Evolutionary conservation across 1,140 invertebrate genomes (phyloP).

Genomic region (Hestina assimilis): DNA sequence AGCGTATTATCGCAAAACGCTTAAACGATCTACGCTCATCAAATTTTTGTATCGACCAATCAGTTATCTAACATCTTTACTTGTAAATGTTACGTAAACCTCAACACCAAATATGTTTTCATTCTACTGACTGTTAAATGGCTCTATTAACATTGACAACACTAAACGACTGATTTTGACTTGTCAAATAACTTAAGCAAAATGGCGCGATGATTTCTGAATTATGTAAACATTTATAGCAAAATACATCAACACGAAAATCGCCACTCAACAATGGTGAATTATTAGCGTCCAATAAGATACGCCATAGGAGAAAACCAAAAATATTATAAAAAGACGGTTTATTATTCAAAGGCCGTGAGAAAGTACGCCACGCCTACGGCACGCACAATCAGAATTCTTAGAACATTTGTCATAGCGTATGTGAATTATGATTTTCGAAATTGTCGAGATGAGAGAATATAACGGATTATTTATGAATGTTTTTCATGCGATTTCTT

Average conservation of each 20-base stretch:
- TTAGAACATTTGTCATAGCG: constrained; percentile 31
- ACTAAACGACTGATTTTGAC: no score
- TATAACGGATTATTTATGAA: constrained; percentile 22
- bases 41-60: no score
- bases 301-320: constrained; percentile 1
- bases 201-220: no score
- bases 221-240: no score
- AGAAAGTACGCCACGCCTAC: constrained; percentile 28
- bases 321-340: constrained; percentile 22
- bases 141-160: no score
- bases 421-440: constrained; percentile 25
- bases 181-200: no score
- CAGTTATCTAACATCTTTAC: no score
- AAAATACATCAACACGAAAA: neutral
- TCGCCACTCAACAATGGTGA: neutral
- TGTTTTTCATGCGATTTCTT: constrained; percentile 15
- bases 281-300: constrained; percentile 3
- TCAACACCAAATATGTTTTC: no score
- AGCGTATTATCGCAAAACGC: no score
- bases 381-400: constrained; percentile 27
- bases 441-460: constrained; percentile 21
- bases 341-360: constrained; percentile 25
- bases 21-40: no score
- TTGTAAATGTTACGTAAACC: no score
- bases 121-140: no score